Evolutionary conservation across 2,888 invertebrate genomes (phyloP), one percentile per base, ranked within the genome.

Genomic region (Spilosoma lubricipeda): DNA sequence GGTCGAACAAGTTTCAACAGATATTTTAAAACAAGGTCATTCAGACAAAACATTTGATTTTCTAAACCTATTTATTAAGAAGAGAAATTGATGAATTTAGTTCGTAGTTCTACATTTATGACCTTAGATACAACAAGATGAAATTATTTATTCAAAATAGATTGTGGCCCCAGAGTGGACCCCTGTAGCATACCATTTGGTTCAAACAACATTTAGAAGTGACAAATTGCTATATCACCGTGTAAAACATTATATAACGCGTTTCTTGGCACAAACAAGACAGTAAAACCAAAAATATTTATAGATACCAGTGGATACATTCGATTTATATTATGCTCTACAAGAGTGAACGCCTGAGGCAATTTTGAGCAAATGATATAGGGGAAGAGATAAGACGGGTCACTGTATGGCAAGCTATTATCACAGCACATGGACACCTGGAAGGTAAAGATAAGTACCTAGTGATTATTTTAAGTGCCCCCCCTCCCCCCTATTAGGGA

Each of bases 231-330:
- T 67, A 4, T 67, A 45, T 48, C 1, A 67, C 33, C 30, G 13
- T 48, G 30, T 67, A 23, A 67, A 67, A 67, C 33, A 67, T 67
- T 48, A 33, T 48, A 33, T 33, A 67, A 48, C 48, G 48, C 48
- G 67, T 33, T 7, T 67, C 67, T 69, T 69, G 69, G 69, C 69
- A 69, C 69, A 69, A 69, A 69, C 69, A 69, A 56, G 39, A n/a
- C 11, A n/a, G 69, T 69, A 69, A 69, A 69, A 69, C n/a, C 15
- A 9, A 56, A 36, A 39, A 33, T 69, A 69, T 69, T 67, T 48
- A 48, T 67, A 67, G 67, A 67, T 30, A 67, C 7, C 33, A 48
- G 67, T 67, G 3, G 67, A 33, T 48, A 20, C 20, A 11, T 56
- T 33, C 13, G 23, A 48, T 18, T 18, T 18, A 45, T 30, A 45